Evolutionary conservation across 2,113 vertebrate genomes (phyloP), one percentile per base, ranked within the genome.

Genomic region (Scomber japonicus): DNA sequence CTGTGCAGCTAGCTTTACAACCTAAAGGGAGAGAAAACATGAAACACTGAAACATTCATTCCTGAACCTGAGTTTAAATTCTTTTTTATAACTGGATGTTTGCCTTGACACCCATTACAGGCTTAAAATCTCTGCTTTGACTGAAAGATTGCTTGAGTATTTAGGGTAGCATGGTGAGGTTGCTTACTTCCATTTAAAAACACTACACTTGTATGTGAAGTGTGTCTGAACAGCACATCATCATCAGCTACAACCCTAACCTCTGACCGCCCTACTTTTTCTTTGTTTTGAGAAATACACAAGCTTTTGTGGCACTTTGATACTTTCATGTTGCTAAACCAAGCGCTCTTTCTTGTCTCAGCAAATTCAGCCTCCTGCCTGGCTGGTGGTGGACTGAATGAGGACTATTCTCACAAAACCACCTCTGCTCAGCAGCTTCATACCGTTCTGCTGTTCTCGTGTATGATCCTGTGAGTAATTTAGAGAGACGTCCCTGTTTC

Each of bases 381-480:
- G 55, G 75, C 69, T 88, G 71, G 74, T 81, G 78, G 55, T 82
- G 50, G 82, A 86, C 76, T 64, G 74, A 78, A 82, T 70, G 85
- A 78, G 83, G 55, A 71, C 85, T 71, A 10, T 84, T 73, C 86
- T 64, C 17, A 78, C 67, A 46, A 69, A 83, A 60, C 57, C 53
- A 75, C 65, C 75, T 78, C 63, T 64, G 65, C 54, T 82, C 78
- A 63, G 86, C 71, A 67, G 80, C 80, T 56, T 79, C 65, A 49
- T 56, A 21, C 55, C 55, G 8, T 50, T 79, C 21, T 65, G 54
- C 69, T 16, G 50, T 79, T 72, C 60, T 50, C 3, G 1, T 88
- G 72, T 86, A 54, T 79, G 84, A 84, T 56, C 59, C 61, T 82
- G 62, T 64, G 75, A 82, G 63, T 92, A 88, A 94, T 92, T 49